A percentile compares a stretch with the other conserved stretches of the same genome.
Conservation (phyloP, 2,888 invertebrate genomes). For the Heliothis peltigera region DNA sequence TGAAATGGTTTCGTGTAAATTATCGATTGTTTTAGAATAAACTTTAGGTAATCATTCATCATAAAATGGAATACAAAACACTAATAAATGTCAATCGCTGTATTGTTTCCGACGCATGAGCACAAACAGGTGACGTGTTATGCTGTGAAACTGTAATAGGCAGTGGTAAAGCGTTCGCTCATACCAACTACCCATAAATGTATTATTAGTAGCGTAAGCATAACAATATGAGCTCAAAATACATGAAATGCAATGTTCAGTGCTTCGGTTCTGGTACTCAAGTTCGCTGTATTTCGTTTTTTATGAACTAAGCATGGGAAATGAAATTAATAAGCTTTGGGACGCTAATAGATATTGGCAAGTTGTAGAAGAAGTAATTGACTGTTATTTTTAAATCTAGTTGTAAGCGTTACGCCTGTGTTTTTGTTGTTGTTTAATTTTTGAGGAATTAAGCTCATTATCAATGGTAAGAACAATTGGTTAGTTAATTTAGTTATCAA, state of each 20-base stretch:
- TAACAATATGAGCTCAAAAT: conserved; percentile 73
- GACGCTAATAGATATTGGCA: conserved; percentile 59
- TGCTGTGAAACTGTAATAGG: conserved; percentile 52
- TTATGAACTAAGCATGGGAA: conserved; percentile 60
- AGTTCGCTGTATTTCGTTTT: conserved; percentile 53
- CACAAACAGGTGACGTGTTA: conserved; percentile 54
- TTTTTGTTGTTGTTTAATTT: conserved; percentile 68
- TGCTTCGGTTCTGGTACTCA: conserved; percentile 59
- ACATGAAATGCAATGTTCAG: conserved; percentile 76
- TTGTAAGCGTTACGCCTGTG: conserved; percentile 78
- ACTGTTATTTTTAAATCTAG: conserved; percentile 57
- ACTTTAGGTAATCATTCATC: conserved; percentile 46
- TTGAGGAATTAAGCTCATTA: neutral
- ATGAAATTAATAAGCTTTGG: conserved; percentile 74
- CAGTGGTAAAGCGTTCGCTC: conserved; percentile 50
- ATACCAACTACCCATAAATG: conserved; percentile 67
- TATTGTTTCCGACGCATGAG: conserved; percentile 75
- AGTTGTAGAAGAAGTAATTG: conserved; percentile 44
- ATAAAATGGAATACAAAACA: conserved; percentile 60
- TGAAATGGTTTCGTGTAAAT: conserved; percentile 31
- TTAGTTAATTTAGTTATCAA: conserved; percentile 3
- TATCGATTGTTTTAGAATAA: conserved; percentile 37
- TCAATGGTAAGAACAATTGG: neutral
- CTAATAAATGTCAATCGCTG: conserved; percentile 75
- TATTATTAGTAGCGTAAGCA: conserved; percentile 83